Percentiles rank a stretch among this genome's conserved stretches.
Conservation (phyloP, 1,140 invertebrate species). For the Drosophila pruinosa region DNA sequence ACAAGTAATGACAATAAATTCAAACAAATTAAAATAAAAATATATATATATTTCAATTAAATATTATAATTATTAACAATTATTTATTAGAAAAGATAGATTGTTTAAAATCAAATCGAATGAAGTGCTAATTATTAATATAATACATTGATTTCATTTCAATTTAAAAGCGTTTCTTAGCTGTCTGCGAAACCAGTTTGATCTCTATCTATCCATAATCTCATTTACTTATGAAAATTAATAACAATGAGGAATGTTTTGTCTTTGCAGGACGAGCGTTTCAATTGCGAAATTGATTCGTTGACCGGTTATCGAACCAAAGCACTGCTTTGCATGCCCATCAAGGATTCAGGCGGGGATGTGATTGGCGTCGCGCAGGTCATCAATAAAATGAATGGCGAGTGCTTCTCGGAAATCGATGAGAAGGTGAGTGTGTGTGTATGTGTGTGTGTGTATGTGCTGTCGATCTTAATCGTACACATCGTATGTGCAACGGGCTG, state of each 20-base stretch:
- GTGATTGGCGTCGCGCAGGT: conserved; percentile 98
- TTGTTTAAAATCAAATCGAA: too few species aligned
- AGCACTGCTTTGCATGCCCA: conserved; percentile 97
- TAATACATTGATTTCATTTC: too few species aligned
- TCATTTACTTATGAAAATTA: too few species aligned
- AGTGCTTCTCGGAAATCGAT: conserved; percentile 91
- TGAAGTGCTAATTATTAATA: too few species aligned
- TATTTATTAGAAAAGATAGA: too few species aligned
- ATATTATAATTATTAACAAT: too few species aligned
- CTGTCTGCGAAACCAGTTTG: neutral
- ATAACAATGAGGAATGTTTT: neutral
- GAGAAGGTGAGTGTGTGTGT: conserved; percentile 88
- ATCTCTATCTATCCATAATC: neutral
- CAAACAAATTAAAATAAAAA: too few species aligned
- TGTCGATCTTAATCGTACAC: conserved; percentile 5
- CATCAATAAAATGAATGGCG: conserved; percentile 95
- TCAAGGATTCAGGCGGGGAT: conserved; percentile 96
- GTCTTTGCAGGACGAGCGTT: conserved; percentile 89
- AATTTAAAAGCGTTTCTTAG: too few species aligned
- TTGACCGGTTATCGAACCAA: conserved; percentile 96
- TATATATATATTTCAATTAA: too few species aligned
- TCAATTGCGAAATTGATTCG: conserved; percentile 96
- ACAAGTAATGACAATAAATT: too few species aligned
- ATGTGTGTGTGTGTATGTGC: conserved; percentile 70
- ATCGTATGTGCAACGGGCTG: neutral